Evolutionary conservation across 2,888 invertebrate genomes (phyloP).

Genomic region (Erebia aethiops): DNA sequence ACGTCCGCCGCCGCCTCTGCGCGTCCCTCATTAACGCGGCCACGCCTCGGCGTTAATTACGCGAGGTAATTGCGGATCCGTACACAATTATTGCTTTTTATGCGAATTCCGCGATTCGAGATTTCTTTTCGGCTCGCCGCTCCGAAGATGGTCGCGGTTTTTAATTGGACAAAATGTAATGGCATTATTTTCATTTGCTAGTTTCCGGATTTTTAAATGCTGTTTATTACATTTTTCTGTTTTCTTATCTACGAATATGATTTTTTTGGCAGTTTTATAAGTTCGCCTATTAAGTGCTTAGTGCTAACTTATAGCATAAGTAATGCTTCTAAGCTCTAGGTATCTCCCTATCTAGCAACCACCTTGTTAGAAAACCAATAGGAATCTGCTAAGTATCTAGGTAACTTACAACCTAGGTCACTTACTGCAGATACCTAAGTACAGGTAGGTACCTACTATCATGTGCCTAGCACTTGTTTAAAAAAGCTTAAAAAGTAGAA

Average conservation of each 20-base stretch:
- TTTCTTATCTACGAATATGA: too few relatives aligned
- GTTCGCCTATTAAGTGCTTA: too few relatives aligned
- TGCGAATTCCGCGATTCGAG: slow-evolving; percentile 52
- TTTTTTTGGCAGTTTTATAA: too few relatives aligned
- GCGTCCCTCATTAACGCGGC: slow-evolving; percentile 81
- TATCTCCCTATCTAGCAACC: not conserved
- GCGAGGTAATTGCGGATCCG: slow-evolving; percentile 68
- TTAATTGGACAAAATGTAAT: slow-evolving; percentile 31
- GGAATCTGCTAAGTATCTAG: not conserved
- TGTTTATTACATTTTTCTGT: not conserved
- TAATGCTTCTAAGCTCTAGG: too few relatives aligned
- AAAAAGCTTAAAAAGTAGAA: too few relatives aligned
- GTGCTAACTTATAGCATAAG: too few relatives aligned
- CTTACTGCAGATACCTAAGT: too few relatives aligned
- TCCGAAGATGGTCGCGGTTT: slow-evolving; percentile 9
- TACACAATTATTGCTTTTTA: slow-evolving; percentile 45
- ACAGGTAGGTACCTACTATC: not conserved
- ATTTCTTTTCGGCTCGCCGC: slow-evolving; percentile 47
- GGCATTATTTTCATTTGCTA: slow-evolving; percentile 2
- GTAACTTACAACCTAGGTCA: not conserved
- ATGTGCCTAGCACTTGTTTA: too few relatives aligned
- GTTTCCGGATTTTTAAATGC: slow-evolving; percentile 2
- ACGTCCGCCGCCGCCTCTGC: slow-evolving; percentile 77
- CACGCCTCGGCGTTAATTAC: slow-evolving; percentile 81
- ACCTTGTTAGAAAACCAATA: not conserved